Conservation (phyloP, 2,797 vertebrate species). For the Discoglossus pictus region DNA sequence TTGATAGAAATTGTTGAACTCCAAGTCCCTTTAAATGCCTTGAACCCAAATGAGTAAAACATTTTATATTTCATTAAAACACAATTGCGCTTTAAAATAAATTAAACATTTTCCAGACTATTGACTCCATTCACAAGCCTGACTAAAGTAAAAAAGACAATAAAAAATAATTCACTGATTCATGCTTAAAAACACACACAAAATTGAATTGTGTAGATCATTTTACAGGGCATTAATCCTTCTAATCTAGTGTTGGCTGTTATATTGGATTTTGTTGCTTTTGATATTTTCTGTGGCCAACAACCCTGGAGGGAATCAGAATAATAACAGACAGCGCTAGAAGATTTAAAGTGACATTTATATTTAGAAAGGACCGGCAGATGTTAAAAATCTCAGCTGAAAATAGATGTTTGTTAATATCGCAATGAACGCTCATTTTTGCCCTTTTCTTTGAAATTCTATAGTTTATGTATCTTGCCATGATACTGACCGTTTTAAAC, state of each 20-base stretch:
- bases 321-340: no score
- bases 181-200: conserved; percentile 46
- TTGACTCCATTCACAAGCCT: conserved; percentile 15
- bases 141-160: conserved; percentile 19
- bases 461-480: no score
- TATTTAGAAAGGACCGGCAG: no score
- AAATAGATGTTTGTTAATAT: no score
- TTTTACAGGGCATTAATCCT: conserved; percentile 43
- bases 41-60: no score
- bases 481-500: no score
- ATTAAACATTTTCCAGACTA: conserved; percentile 31
- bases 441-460: no score
- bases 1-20: no score
- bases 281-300: conserved; percentile 4
- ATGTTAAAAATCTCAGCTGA: no score
- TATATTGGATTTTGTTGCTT: conserved; percentile 7
- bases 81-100: conserved; percentile 23
- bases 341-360: no score
- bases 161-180: conserved; percentile 39
- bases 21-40: no score
- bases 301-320: conserved; percentile 1
- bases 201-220: conserved; percentile 32
- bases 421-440: no score
- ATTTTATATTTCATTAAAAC: conserved; percentile 17
- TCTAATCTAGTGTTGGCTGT: conserved; percentile 13